Evolutionary conservation across 64 coral and sea anemone genomes (phyloP).

Genomic region (Porites australiensis): DNA sequence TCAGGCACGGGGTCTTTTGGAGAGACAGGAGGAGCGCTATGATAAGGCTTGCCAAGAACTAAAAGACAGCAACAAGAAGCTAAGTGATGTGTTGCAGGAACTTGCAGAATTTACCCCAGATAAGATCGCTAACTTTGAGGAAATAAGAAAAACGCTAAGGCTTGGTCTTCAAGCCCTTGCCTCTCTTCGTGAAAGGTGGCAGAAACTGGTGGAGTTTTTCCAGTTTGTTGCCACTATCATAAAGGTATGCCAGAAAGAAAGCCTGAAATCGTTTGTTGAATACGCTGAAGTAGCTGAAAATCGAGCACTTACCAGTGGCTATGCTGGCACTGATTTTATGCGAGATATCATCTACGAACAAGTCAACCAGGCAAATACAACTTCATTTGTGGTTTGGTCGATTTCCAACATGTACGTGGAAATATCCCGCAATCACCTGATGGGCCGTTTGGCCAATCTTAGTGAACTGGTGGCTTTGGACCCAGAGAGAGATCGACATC

Average conservation of each 20-base stretch:
- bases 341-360: slow-evolving; percentile 30
- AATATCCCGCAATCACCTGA: slow-evolving; percentile 4
- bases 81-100: slow-evolving; percentile 7
- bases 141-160: slow-evolving; percentile 5
- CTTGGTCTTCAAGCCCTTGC: neutral
- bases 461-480: neutral
- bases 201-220: slow-evolving; percentile 44
- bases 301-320: neutral
- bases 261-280: slow-evolving; percentile 5
- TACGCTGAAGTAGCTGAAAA: slow-evolving; percentile 8
- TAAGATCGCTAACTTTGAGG: slow-evolving; percentile 18
- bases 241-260: neutral
- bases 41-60: neutral
- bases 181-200: neutral
- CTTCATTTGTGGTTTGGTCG: slow-evolving; percentile 26
- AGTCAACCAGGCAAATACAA: neutral
- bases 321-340: slow-evolving; percentile 11
- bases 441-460: slow-evolving; percentile 3
- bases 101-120: slow-evolving; percentile 14
- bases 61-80: neutral
- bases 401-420: slow-evolving; percentile 18
- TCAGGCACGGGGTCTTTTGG: neutral
- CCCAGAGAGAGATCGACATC: neutral
- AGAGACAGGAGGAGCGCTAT: slow-evolving; percentile 13
- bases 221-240: neutral